These are phyloP conservation scores for Dipodomys merriami DNA, from an alignment of 2,113 vertebrate species.

Conservation along the genomic window DNA sequence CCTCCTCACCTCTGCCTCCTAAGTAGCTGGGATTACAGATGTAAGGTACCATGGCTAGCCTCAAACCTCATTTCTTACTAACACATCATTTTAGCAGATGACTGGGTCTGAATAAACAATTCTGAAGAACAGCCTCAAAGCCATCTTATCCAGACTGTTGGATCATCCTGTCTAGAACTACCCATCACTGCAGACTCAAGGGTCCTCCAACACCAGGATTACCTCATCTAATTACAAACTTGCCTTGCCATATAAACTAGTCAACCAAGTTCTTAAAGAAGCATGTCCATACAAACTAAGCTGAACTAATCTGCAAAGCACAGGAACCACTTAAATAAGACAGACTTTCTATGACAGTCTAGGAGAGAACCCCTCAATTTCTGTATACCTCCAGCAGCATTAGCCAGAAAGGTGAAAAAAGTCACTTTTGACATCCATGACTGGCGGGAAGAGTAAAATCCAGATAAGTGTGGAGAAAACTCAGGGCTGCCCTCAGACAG, in stretches of 20 bases:
- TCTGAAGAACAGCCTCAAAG: constrained; percentile 23
- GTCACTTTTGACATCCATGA: not conserved
- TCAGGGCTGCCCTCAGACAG: not conserved
- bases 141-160: not conserved
- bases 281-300: not conserved
- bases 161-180: not conserved
- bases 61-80: not conserved
- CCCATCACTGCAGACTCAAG: not conserved
- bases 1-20: too few species aligned
- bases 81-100: not conserved
- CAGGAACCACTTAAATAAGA: constrained; percentile 14
- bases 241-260: not conserved
- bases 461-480: not conserved
- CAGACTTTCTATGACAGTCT: not conserved
- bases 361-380: constrained; percentile 8
- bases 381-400: not conserved
- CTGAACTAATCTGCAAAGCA: not conserved
- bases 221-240: constrained; percentile 22
- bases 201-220: not conserved
- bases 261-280: constrained; percentile 10
- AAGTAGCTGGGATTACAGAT: too few species aligned
- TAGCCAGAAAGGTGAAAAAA: not conserved
- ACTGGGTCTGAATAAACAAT: not conserved
- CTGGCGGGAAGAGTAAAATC: not conserved
- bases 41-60: too few species aligned